Base-by-base conservation (phyloP, 2,888 invertebrate species). In the Microctonus hyperodae region DNA sequence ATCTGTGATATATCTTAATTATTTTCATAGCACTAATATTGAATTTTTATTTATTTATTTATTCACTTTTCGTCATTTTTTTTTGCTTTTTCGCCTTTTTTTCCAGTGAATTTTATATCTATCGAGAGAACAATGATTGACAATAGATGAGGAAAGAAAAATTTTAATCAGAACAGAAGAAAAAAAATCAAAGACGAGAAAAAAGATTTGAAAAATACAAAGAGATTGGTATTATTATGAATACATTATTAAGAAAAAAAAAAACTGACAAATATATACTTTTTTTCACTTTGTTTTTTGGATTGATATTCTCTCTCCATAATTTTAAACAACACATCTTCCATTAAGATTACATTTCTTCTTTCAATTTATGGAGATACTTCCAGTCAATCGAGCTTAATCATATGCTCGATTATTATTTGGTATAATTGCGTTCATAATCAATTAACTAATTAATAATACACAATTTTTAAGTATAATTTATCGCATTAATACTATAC, bases 401-500 rank as follows among this genome's bases (percentile, higher is more conserved):
- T 65, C 68, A 56, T 57, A 50, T 56, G 57, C 35, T 57, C 57
- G 37, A 63, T 65, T 69, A 72, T 69, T 75, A 76, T 79, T 78
- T 78, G 78, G 78, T 79, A 77, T 74, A 77, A 75, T 78, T 76
- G 76, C 75, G 74, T 77, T 69, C 61, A 67, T 71, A 75, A 72
- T 76, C 74, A 44, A 44, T 37, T n/a, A n/a, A 37, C 20, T n/a
- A n/a, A 37, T 20, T n/a, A 16, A 44, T 44, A 16, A 44, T 44
- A 44, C 16, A 44, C 7, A 16, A 44, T 16, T 44, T 44, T 44
- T 16, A 44, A 2, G 5, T 20, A 7, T 9, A 16, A 44, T 44
- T 4, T 44, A 16, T n/a, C 20, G 20, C 44, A 9, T 16, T 16
- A 5, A 3, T 5, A 3, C 28, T 28, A 28, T 28, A 28, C 7